phyloP scores from a whole-genome alignment of 2,797 vertebrate species.

The Selene dorsalis region DNA sequence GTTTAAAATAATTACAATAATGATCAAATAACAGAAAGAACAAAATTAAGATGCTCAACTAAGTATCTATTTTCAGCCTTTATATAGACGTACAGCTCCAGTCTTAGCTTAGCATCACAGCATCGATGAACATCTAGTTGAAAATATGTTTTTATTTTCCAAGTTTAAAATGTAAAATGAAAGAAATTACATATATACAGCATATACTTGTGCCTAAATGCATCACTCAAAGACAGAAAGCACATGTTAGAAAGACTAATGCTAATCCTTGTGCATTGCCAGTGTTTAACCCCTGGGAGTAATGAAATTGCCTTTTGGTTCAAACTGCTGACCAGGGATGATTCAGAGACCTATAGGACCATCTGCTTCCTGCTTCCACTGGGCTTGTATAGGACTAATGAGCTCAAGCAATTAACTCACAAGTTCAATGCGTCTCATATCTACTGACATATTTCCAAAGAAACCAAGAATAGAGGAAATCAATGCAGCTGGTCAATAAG shows the following conservation, averaged over 20 bases:
- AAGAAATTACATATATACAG: not conserved
- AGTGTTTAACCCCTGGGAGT: constrained; percentile 48
- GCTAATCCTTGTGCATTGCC: constrained; percentile 51
- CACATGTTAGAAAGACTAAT: constrained; percentile 44
- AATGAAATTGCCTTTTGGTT: constrained; percentile 60
- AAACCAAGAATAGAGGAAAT: constrained; percentile 56
- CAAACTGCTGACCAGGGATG: constrained; percentile 67
- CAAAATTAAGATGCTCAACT: not conserved
- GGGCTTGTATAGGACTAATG: constrained; percentile 45
- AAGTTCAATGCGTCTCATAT: constrained; percentile 50
- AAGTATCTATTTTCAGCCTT: not conserved
- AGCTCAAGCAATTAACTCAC: constrained; percentile 65
- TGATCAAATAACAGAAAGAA: not conserved
- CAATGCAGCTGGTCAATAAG: constrained; percentile 51
- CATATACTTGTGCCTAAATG: not conserved
- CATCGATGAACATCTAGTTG: not conserved
- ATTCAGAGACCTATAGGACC: constrained; percentile 50
- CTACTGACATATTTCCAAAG: constrained; percentile 60
- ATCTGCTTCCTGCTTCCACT: constrained; percentile 20
- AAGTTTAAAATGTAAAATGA: not conserved
- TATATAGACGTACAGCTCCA: not conserved
- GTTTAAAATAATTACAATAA: not conserved
- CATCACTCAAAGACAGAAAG: constrained; percentile 10
- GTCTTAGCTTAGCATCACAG: not conserved
- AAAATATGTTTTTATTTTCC: not conserved